A percentile compares a stretch with the other conserved stretches of the same genome.
phyloP scores from a whole-genome alignment of 2,888 invertebrate species.

The Drosophila suboccidentalis region DNA sequence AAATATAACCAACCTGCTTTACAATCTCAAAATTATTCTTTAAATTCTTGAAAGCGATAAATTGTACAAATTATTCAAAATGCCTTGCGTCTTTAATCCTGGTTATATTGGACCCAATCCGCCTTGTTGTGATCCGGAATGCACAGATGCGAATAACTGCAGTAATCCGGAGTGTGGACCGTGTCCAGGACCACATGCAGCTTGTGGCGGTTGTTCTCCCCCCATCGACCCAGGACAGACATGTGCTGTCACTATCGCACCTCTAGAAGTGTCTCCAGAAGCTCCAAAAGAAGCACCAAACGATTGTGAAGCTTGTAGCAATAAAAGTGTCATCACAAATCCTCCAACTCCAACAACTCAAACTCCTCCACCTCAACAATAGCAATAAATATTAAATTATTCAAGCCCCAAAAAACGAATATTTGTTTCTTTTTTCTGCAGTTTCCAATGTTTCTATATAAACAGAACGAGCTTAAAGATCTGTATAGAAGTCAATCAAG shows the following conservation, averaged over 20 bases:
- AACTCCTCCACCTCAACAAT: background rate
- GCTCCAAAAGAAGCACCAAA: background rate
- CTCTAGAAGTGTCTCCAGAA: background rate
- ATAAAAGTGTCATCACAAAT: background rate
- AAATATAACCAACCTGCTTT: constrained; percentile 22
- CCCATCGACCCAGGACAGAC: background rate
- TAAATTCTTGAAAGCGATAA: background rate
- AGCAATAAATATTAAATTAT: background rate
- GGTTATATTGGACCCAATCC: constrained; percentile 69
- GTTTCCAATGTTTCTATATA: background rate
- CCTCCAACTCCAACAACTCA: background rate
- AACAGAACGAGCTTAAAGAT: background rate
- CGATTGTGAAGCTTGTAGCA: constrained; percentile 8
- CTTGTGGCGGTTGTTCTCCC: constrained; percentile 51
- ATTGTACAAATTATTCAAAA: constrained; percentile 20
- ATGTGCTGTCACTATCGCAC: constrained; percentile 1
- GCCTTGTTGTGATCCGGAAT: constrained; percentile 63
- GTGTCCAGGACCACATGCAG: constrained; percentile 41
- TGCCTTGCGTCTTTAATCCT: constrained; percentile 65
- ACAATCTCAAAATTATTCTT: background rate
- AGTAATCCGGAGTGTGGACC: constrained; percentile 54
- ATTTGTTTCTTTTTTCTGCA: background rate
- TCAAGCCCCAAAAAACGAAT: background rate
- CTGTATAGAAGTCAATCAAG: constrained; percentile 3
- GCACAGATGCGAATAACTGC: constrained; percentile 41